These are phyloP conservation scores for Corythaixoides concolor DNA, from an alignment of 2,113 vertebrate species.

Conservation along the genomic window DNA sequence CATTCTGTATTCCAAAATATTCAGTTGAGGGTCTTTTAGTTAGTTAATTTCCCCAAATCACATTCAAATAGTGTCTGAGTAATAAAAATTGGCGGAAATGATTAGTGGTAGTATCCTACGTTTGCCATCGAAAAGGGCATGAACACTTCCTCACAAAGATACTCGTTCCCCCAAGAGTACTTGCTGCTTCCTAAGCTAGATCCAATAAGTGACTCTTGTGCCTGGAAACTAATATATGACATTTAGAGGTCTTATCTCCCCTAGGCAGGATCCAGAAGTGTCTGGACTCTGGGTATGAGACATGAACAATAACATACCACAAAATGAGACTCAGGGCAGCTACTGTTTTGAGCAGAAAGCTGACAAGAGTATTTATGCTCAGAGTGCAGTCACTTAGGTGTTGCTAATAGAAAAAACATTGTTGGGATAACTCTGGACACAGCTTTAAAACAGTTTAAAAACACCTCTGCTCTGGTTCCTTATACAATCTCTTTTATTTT, in stretches of 20 bases:
- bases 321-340: background rate
- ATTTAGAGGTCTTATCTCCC: background rate
- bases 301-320: background rate
- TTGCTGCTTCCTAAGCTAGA: background rate
- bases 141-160: background rate
- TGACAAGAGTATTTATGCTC: background rate
- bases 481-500: background rate
- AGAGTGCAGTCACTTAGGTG: background rate
- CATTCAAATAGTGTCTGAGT: background rate
- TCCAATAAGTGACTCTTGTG: background rate
- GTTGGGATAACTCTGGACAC: background rate
- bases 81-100: slow-evolving; percentile 38
- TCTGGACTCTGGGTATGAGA: background rate
- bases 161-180: background rate
- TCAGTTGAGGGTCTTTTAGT: slow-evolving; percentile 49
- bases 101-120: background rate
- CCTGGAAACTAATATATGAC: background rate
- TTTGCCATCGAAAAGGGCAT: slow-evolving; percentile 19
- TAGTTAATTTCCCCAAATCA: slow-evolving; percentile 53
- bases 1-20: slow-evolving; percentile 48
- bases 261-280: background rate
- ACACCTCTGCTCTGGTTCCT: background rate
- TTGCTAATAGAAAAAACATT: background rate
- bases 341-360: background rate
- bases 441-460: background rate